Percentiles rank a stretch among this genome's conserved stretches.
Evolutionary conservation across 2,113 vertebrate species (phyloP).

Genomic region (Vidua chalybeata): DNA sequence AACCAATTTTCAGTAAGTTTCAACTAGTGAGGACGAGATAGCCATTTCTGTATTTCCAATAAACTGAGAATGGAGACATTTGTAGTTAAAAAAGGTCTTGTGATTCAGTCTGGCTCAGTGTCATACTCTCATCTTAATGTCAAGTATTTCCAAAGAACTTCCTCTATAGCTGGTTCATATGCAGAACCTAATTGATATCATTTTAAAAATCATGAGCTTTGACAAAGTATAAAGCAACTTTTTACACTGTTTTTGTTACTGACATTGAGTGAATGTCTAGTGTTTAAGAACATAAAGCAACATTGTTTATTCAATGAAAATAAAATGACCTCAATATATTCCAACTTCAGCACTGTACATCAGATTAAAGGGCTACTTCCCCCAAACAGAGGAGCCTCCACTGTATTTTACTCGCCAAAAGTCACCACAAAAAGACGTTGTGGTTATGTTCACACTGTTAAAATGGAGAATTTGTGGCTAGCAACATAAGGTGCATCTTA

Average conservation of each 20-base stretch:
- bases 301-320: background rate
- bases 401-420: background rate
- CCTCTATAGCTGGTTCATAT: constrained; percentile 4
- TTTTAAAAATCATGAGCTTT: background rate
- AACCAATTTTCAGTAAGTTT: background rate
- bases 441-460: background rate
- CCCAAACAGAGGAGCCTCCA: background rate
- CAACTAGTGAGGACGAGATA: background rate
- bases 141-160: constrained; percentile 58
- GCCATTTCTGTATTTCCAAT: constrained; percentile 1
- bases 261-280: background rate
- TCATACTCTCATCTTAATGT: constrained; percentile 22
- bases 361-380: background rate
- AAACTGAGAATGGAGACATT: background rate
- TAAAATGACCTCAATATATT: background rate
- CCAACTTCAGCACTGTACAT: background rate
- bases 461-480: background rate
- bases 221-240: background rate
- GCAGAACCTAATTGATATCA: background rate
- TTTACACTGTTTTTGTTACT: background rate
- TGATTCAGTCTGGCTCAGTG: constrained; percentile 34
- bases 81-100: background rate
- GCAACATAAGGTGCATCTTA: background rate
- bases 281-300: background rate
- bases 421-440: background rate